phyloP scores from a whole-genome alignment of 1,140 invertebrate genomes.

The Oedothorax gibbosus region DNA sequence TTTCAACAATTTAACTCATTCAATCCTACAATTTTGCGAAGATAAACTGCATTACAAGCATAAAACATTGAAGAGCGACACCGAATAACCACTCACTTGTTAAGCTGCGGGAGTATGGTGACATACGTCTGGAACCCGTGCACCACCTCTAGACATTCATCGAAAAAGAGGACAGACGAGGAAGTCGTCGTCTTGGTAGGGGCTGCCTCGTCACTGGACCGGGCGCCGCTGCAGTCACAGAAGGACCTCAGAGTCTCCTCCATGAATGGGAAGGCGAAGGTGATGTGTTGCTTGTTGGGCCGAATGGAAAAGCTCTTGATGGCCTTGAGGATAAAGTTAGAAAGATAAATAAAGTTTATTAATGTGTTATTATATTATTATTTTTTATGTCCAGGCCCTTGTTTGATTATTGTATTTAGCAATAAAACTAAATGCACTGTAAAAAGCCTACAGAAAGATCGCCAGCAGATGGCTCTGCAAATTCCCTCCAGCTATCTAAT shows the following conservation, averaged over 20 bases:
- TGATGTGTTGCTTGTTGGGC: constrained; percentile 63
- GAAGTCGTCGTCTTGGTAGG: neutral
- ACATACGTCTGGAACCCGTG: constrained; percentile 64
- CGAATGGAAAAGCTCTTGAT: constrained; percentile 65
- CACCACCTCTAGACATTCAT: constrained; percentile 63
- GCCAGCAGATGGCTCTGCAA: too few relatives aligned
- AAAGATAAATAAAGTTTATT: too few relatives aligned
- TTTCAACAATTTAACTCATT: too few relatives aligned
- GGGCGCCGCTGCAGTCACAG: constrained; percentile 18
- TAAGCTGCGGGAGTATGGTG: constrained; percentile 61
- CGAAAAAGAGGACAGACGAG: constrained; percentile 62
- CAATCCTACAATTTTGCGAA: too few relatives aligned
- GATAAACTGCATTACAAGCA: too few relatives aligned
- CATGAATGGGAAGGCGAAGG: constrained; percentile 64
- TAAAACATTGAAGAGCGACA: too few relatives aligned
- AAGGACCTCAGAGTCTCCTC: constrained; percentile 62
- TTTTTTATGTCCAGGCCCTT: too few relatives aligned
- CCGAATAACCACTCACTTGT: constrained; percentile 58
- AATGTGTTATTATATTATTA: too few relatives aligned
- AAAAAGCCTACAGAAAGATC: too few relatives aligned
- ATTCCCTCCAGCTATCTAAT: too few relatives aligned
- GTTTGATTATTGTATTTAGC: too few relatives aligned
- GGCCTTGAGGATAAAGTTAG: constrained; percentile 40
- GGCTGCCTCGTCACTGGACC: neutral
- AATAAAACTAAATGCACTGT: too few relatives aligned